A percentile compares a stretch with the other conserved stretches of the same genome.
Evolutionary conservation across 2,888 invertebrate species (phyloP).

Genomic region (Tenthredo scrophulariae): DNA sequence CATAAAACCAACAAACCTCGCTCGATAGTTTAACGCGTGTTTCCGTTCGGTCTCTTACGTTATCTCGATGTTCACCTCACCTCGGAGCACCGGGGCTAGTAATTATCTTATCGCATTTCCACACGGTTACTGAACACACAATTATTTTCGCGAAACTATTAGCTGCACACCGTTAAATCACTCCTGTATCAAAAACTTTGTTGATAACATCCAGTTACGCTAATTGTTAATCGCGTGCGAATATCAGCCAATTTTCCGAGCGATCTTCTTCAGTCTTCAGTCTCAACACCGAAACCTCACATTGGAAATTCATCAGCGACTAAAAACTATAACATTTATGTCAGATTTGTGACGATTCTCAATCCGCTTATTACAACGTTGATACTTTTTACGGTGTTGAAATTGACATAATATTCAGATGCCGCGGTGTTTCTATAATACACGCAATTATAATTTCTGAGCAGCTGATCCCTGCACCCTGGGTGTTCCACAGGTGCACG

Average conservation of each 20-base stretch:
- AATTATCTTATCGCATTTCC: slow-evolving; percentile 16
- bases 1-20: not conserved
- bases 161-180: not conserved
- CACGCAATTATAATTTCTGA: not conserved
- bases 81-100: not conserved
- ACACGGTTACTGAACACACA: not conserved
- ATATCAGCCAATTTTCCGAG: not conserved
- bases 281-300: too few species aligned
- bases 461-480: not conserved
- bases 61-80: not conserved
- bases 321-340: too few species aligned
- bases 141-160: not conserved
- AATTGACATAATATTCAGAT: not conserved
- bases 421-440: not conserved
- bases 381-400: not conserved
- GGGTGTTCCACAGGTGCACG: not conserved
- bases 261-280: not conserved
- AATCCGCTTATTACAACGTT: too few species aligned
- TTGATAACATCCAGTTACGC: not conserved
- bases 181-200: not conserved
- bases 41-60: not conserved
- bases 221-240: not conserved
- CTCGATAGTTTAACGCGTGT: not conserved
- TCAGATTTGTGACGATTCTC: too few species aligned
- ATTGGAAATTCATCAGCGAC: too few species aligned